A percentile compares a stretch with the other conserved stretches of the same genome.
Evolutionary conservation across 2,113 vertebrate genomes (phyloP).

Genomic region (Anhinga rufa): DNA sequence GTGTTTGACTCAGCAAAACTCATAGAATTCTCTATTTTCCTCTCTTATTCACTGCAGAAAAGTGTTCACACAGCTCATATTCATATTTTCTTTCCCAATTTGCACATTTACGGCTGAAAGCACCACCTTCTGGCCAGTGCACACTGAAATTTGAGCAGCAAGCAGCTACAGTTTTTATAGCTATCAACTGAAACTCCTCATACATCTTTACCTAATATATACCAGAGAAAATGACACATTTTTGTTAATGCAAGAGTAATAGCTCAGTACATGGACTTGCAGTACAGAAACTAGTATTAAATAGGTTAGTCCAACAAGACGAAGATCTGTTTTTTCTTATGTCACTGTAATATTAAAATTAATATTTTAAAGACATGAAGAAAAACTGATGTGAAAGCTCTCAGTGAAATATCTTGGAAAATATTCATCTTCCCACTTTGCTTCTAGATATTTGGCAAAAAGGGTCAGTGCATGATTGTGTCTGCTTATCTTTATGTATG

Average conservation of each 20-base stretch:
- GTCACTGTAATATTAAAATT: neutral
- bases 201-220: neutral
- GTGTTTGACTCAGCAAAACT: neutral
- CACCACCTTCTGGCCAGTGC: conserved; percentile 40
- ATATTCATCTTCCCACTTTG: neutral
- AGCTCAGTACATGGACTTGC: neutral
- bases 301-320: neutral
- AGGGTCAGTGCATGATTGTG: neutral
- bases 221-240: neutral
- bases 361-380: neutral
- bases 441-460: neutral
- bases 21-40: neutral
- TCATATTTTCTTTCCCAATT: neutral
- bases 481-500: neutral
- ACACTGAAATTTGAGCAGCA: neutral
- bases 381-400: neutral
- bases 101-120: conserved; percentile 26
- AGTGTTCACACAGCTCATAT: neutral
- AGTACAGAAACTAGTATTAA: neutral
- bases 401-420: neutral
- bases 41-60: neutral
- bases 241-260: neutral
- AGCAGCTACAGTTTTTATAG: neutral
- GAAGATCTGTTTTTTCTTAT: neutral
- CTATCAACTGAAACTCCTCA: neutral